Conservation (phyloP, 2,113 vertebrate genomes). For the Sturnira hondurensis region DNA sequence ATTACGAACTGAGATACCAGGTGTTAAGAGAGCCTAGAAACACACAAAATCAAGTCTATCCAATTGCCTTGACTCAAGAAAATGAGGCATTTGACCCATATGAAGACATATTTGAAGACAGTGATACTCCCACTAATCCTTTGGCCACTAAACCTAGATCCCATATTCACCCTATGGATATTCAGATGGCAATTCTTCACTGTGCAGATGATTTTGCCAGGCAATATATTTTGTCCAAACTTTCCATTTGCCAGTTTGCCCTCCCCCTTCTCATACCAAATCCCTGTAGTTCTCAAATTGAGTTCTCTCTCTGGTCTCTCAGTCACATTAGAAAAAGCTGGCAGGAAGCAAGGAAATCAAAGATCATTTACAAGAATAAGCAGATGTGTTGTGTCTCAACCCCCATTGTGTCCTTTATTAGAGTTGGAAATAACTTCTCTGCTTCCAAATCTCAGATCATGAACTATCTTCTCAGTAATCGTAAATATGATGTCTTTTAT, state of each 20-base stretch:
- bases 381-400: slow-evolving; percentile 70
- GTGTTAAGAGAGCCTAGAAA: slow-evolving; percentile 40
- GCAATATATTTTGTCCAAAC: slow-evolving; percentile 78
- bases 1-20: slow-evolving; percentile 76
- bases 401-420: slow-evolving; percentile 79
- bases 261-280: slow-evolving; percentile 80
- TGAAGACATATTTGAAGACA: slow-evolving; percentile 38
- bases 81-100: slow-evolving; percentile 41
- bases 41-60: neutral
- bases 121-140: fast-evolving
- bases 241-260: slow-evolving; percentile 81
- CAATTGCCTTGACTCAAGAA: neutral
- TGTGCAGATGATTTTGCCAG: slow-evolving; percentile 79
- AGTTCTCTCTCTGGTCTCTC: slow-evolving; percentile 80
- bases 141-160: neutral
- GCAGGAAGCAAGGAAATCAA: slow-evolving; percentile 52
- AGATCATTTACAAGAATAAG: slow-evolving; percentile 55
- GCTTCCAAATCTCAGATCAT: slow-evolving; percentile 85
- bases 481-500: slow-evolving; percentile 79
- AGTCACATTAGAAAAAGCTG: slow-evolving; percentile 79
- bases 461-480: slow-evolving; percentile 80
- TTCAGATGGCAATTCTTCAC: slow-evolving; percentile 83
- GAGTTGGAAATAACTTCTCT: slow-evolving; percentile 74
- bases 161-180: slow-evolving; percentile 80
- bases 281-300: slow-evolving; percentile 68